A percentile compares a stretch with the other conserved stretches of the same genome.
phyloP scores from a whole-genome alignment of 1,140 invertebrate genomes.

The Metaphire vulgaris region DNA sequence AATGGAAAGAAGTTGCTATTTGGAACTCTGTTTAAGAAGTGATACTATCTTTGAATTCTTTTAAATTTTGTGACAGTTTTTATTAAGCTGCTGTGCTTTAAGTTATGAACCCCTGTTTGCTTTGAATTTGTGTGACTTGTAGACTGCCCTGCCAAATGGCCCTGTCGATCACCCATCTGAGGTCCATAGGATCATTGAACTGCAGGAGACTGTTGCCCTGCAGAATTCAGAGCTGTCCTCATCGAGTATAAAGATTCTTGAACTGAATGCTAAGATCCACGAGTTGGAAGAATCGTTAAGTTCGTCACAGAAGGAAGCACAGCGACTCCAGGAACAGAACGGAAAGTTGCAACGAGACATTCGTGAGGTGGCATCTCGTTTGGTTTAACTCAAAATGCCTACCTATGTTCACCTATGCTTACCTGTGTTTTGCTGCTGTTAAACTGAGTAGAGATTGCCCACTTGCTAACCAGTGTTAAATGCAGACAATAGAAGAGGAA shows the following conservation, averaged over 20 bases:
- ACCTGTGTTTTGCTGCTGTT: no score
- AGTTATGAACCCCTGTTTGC: no score
- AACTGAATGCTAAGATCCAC: conserved; percentile 76
- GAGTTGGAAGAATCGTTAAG: conserved; percentile 84
- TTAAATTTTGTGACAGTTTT: no score
- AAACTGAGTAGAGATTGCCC: no score
- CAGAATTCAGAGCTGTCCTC: conserved; percentile 80
- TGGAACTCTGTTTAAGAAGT: no score
- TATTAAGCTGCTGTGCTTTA: no score
- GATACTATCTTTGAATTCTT: no score
- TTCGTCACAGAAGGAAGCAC: conserved; percentile 87
- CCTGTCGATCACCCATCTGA: conserved; percentile 60
- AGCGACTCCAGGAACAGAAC: conserved; percentile 83
- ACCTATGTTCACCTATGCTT: no score
- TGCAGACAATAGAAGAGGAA: no score
- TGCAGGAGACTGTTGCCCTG: conserved; percentile 82
- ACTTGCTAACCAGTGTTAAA: no score
- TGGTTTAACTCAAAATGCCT: no score
- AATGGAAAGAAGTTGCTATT: no score
- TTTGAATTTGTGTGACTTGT: background rate
- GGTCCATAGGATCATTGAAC: conserved; percentile 67
- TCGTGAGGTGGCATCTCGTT: conserved; percentile 55
- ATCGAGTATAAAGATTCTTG: conserved; percentile 78
- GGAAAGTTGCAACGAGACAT: conserved; percentile 85
- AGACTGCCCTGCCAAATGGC: conserved; percentile 55